Percentiles rank a stretch among this genome's conserved stretches.
phyloP scores from a whole-genome alignment of 1,140 invertebrate species.

The Drosophila arawakana region DNA sequence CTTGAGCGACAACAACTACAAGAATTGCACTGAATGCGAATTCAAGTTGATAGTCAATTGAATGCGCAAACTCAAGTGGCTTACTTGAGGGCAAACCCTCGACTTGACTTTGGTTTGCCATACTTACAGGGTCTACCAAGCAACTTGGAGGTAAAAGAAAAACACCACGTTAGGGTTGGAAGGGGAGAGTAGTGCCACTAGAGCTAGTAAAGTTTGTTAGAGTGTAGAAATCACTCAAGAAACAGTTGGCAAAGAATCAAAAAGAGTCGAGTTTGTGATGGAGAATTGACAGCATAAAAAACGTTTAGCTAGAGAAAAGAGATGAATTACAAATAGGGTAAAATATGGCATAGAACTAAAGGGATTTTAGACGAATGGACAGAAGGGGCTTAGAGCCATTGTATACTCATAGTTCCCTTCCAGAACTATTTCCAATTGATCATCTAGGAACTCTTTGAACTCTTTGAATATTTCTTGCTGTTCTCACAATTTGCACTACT shows the following conservation, averaged over 20 bases:
- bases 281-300: not conserved
- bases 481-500: not conserved
- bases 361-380: too few relatives aligned
- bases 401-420: not conserved
- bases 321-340: not conserved
- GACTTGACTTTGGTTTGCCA: constrained; percentile 21
- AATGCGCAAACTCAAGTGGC: constrained; percentile 68
- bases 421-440: not conserved
- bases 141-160: not conserved
- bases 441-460: not conserved
- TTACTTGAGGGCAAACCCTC: constrained; percentile 27
- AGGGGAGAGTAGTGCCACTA: constrained; percentile 1
- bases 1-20: constrained; percentile 50
- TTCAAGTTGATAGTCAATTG: constrained; percentile 54
- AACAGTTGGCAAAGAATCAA: not conserved
- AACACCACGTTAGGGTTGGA: not conserved
- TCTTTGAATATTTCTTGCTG: not conserved
- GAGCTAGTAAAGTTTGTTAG: not conserved
- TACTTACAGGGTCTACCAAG: not conserved
- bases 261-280: not conserved
- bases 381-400: too few relatives aligned
- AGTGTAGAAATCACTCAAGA: not conserved
- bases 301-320: constrained; percentile 5
- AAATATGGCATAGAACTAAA: too few relatives aligned
- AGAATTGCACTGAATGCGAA: not conserved